These are phyloP conservation scores for Corythornis vintsioides DNA, from an alignment of 2,113 vertebrate species.

Conservation along the genomic window DNA sequence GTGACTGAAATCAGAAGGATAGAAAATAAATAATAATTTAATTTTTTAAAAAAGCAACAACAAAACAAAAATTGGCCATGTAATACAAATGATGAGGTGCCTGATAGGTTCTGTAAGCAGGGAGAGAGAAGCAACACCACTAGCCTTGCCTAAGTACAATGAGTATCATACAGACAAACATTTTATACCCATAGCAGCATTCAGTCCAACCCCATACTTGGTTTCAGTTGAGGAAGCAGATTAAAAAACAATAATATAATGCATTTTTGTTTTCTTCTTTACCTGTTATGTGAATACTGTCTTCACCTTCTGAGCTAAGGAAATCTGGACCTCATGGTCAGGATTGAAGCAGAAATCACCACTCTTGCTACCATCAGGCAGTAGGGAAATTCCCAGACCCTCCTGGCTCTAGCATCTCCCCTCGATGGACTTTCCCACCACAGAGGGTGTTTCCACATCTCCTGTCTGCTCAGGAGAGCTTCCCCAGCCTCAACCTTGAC, in stretches of 20 bases:
- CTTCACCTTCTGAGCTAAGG: neutral
- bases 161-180: neutral
- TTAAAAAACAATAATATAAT: neutral
- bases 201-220: neutral
- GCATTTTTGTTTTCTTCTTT: neutral
- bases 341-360: neutral
- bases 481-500: neutral
- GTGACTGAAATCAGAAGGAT: neutral
- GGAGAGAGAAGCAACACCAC: neutral
- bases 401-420: neutral
- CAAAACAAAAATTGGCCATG: neutral
- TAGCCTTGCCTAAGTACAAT: neutral
- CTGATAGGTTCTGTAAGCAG: neutral
- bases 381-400: neutral
- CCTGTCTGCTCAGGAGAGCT: neutral
- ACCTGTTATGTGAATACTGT: neutral
- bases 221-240: neutral
- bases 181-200: neutral
- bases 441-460: neutral
- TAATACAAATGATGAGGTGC: neutral
- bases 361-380: fast-evolving
- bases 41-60: fast-evolving
- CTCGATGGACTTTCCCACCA: neutral
- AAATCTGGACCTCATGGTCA: neutral
- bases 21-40: too few species aligned